Base-by-base conservation (phyloP, 2,113 vertebrate species). In the Crocuta crocuta region DNA sequence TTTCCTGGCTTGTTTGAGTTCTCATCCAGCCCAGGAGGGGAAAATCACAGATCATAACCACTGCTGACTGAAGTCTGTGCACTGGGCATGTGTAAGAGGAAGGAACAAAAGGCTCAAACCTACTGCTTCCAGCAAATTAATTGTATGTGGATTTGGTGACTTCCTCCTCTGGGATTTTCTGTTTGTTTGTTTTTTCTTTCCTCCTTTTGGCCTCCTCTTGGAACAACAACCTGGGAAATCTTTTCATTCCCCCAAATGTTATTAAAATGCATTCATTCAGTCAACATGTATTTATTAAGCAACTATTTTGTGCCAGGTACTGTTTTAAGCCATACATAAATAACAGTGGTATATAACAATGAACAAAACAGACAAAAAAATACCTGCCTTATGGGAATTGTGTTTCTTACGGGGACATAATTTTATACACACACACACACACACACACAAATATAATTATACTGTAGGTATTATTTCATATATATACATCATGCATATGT, bases 1-100 rank as follows among this genome's bases (percentile, higher is more conserved):
- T 78, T 95, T 91, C 91, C 74, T 66, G 65, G 35, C 68, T 95
- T 50, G 35, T 48, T n/a, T 70, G 55, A 85, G 63, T 55, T 92
- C 91, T 84, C 65, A 26, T 70, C 23, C 35, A 91, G 55, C 50
- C 55, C 88, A 66, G 61, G 76, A 91, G 35, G 74, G 48, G 65
- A 65, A 58, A 61, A 21, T 53, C 48, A 66, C 61, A 92, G 65
- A 45, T 91, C 55, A 71, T 65, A 74, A 85, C 11, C 28, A 15
- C 9, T 78, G 35, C 39, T 91, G 35, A 84, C 19, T 85, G 71
- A 88, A 84, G 55, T 53, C 76, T 84, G 23, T 71, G 21, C 21
- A 53, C 31, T 43, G 28, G 53, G 19, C 28, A 31, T 48, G 50
- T 80, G 65, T 84, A 80, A 76, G 35, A 53, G 43, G 8, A 91